Evolutionary conservation across 2,113 vertebrate species (phyloP).

Genomic region (Brachyistius frenatus): DNA sequence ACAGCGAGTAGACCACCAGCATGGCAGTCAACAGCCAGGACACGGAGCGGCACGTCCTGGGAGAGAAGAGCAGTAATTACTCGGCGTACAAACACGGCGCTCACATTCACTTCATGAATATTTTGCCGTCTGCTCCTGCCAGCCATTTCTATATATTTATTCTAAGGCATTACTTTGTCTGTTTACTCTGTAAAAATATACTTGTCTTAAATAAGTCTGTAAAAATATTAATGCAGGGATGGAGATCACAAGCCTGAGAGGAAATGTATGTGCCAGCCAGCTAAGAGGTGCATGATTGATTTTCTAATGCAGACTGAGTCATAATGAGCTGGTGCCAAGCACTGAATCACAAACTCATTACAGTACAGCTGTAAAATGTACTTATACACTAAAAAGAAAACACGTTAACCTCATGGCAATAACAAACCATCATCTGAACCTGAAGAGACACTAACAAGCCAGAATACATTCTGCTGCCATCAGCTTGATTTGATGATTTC

Average conservation of each 20-base stretch:
- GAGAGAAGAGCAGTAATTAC: constrained; percentile 4
- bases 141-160: neutral
- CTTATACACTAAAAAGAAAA: constrained; percentile 60
- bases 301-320: constrained; percentile 70
- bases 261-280: constrained; percentile 44
- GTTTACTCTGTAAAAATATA: constrained; percentile 25
- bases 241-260: constrained; percentile 49
- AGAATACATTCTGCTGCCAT: constrained; percentile 14
- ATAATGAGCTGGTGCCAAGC: constrained; percentile 65
- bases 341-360: constrained; percentile 76
- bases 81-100: constrained; percentile 5
- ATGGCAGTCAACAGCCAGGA: constrained; percentile 89
- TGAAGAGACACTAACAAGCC: constrained; percentile 40
- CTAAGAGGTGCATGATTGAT: constrained; percentile 70
- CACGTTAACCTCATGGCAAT: constrained; percentile 39
- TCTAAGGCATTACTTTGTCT: constrained; percentile 4
- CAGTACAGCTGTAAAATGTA: constrained; percentile 68
- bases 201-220: constrained; percentile 45
- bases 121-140: neutral
- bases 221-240: constrained; percentile 49
- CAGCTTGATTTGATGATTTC: constrained; percentile 26
- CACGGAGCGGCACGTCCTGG: constrained; percentile 78
- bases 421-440: constrained; percentile 54
- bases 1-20: constrained; percentile 91
- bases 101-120: neutral